Evolutionary conservation across 1,140 invertebrate species (phyloP).

Genomic region (Ceratosolen solmsi): DNA sequence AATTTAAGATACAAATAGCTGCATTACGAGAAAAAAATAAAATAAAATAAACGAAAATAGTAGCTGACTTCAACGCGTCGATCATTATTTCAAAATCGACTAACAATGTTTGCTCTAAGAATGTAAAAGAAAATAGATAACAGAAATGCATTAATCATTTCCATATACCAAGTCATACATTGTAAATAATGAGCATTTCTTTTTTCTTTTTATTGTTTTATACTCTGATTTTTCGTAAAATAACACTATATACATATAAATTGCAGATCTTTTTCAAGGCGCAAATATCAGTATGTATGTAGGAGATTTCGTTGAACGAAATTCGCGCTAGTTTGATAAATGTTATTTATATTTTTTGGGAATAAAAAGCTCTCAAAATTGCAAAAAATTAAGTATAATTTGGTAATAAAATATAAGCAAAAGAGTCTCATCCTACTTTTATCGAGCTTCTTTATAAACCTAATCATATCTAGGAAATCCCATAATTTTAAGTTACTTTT

Average conservation of each 20-base stretch:
- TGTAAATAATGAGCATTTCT: slow-evolving; percentile 23
- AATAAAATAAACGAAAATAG: not conserved
- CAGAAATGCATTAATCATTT: slow-evolving; percentile 11
- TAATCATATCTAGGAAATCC: slow-evolving; percentile 47
- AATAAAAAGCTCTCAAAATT: slow-evolving; percentile 32
- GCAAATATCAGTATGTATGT: slow-evolving; percentile 34
- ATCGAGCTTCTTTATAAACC: slow-evolving; percentile 42
- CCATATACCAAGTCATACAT: not conserved
- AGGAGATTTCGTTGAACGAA: slow-evolving; percentile 45
- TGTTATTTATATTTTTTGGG: not conserved
- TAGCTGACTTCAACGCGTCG: slow-evolving; percentile 19
- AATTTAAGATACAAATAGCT: slow-evolving; percentile 7
- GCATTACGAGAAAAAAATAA: slow-evolving; percentile 11
- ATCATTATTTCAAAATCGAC: not conserved
- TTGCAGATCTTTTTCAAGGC: slow-evolving; percentile 34
- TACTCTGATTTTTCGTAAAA: slow-evolving; percentile 25
- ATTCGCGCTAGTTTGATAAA: slow-evolving; percentile 32
- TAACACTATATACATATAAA: slow-evolving; percentile 36
- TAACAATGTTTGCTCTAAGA: slow-evolving; percentile 6
- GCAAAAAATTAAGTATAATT: slow-evolving; percentile 46
- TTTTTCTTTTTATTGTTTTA: slow-evolving; percentile 40
- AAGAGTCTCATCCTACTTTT: slow-evolving; percentile 27
- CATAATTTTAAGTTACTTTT: slow-evolving; percentile 54
- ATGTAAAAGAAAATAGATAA: not conserved
- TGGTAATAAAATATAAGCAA: slow-evolving; percentile 36